Conservation (phyloP, 2,113 vertebrate species). For the Lathamus discolor region DNA sequence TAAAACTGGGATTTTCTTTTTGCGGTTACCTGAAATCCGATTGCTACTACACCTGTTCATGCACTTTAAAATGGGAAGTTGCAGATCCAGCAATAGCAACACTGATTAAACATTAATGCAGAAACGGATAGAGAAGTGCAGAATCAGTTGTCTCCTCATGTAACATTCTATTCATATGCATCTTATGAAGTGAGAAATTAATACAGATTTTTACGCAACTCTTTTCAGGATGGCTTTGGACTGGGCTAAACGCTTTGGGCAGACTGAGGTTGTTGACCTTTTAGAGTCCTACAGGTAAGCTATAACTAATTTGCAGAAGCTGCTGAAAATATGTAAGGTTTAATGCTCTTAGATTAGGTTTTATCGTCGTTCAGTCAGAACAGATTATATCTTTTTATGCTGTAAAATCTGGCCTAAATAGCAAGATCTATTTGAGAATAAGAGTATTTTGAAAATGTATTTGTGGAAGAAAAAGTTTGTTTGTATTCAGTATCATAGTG, state of each 20-base stretch:
- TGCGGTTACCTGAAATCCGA: neutral
- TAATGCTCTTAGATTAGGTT: neutral
- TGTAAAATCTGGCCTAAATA: neutral
- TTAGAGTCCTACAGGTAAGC: conserved; percentile 88
- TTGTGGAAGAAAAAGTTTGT: fast-evolving
- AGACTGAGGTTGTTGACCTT: conserved; percentile 86
- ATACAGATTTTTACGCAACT: neutral
- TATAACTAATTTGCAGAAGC: neutral
- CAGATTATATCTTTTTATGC: neutral
- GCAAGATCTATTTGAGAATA: neutral
- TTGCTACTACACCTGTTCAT: neutral
- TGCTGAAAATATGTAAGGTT: neutral
- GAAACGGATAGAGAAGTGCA: neutral
- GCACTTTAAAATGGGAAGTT: neutral
- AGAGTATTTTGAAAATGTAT: neutral
- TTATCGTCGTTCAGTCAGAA: neutral
- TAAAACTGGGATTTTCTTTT: neutral
- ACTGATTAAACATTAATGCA: neutral
- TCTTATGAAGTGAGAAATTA: neutral
- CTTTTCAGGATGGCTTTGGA: conserved; percentile 88
- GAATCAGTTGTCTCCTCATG: fast-evolving
- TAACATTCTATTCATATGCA: fast-evolving
- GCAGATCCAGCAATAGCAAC: neutral
- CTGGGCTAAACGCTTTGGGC: conserved; percentile 89
- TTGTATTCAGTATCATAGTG: neutral